Conservation (phyloP, 1,140 invertebrate genomes). For the Melanaphis sacchari region DNA sequence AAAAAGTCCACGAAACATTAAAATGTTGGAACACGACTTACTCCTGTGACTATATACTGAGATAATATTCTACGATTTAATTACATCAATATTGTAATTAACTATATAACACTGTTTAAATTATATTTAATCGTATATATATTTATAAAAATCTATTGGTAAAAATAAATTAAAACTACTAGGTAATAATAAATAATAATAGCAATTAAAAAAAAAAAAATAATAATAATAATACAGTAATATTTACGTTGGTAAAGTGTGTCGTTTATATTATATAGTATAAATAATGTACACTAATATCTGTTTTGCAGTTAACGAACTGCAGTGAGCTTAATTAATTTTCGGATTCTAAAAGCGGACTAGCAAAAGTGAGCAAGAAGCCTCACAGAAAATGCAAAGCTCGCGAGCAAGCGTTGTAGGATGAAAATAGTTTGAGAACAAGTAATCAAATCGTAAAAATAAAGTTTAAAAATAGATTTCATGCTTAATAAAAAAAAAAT, state of each 20-base stretch:
- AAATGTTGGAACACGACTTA: background rate
- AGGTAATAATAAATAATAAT: conserved; percentile 14
- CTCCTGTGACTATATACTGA: background rate
- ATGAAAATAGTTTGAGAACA: background rate
- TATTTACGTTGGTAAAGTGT: background rate
- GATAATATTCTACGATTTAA: background rate
- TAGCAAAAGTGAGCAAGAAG: background rate
- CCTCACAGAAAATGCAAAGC: conserved; percentile 14
- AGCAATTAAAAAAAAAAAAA: background rate
- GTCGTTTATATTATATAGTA: background rate
- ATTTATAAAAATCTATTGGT: background rate
- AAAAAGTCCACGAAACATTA: background rate
- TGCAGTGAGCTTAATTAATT: background rate
- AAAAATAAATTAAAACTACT: conserved; percentile 28
- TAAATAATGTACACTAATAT: background rate
- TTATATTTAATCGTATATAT: background rate
- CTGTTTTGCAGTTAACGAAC: background rate
- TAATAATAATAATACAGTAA: background rate
- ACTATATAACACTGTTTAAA: conserved; percentile 19
- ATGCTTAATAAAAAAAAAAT: conserved; percentile 16
- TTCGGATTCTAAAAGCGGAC: background rate
- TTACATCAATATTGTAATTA: background rate
- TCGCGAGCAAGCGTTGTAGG: background rate
- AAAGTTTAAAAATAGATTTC: background rate
- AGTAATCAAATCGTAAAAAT: background rate